Base-by-base conservation (phyloP, 2,888 invertebrate genomes). In the Drosophila pegasa region DNA sequence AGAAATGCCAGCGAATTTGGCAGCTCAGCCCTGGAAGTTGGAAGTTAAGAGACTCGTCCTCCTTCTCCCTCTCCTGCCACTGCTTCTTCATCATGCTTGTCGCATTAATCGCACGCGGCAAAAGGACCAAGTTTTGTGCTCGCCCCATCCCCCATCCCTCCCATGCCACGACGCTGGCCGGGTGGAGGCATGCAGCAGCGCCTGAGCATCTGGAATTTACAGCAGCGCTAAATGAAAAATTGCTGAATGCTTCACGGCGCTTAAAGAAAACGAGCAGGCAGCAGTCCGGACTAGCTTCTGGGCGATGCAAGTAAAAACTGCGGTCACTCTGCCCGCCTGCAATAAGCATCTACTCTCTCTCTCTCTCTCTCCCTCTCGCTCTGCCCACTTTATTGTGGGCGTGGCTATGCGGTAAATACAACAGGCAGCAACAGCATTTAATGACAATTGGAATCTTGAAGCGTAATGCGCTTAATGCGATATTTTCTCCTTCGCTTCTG, bases 81-180 rank as follows among this genome's bases (percentile, higher is more conserved):
- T 45, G 9, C 48, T 14, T 27, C 45, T 27, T 25, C 43, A 43
- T 45, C 51, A 25, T 45, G 52, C 78, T 71, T 72, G 75, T 69
- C 88, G 77, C 76, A 84, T 84, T 87, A 84, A 84, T 87, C 87
- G 82, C 78, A 81, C 78, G 71, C 75, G 71, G 74, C 73, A 64
- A 73, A 79, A 88, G 88, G 88, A 88, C 87, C 73, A 86, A 88
- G 68, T 86, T 86, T 87, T 83, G 68, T 56, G 54, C 55, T 37
- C 31, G 29, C 18, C 25, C 27, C n/a, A n/a, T 25, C n/a, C 3
- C 14, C 2, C 38, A 16, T 20, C 22, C 31, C 31, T 18, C 7
- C 8, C 16, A 73, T 61, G 61, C 22, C n/a, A 41, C n/a, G n/a
- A 10, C 10, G 16, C 16, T 45, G 45, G 27, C 59, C 59, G 35